These are phyloP conservation scores for Diorhabda elongata DNA, from an alignment of 1,140 invertebrate genomes.

Conservation along the genomic window DNA sequence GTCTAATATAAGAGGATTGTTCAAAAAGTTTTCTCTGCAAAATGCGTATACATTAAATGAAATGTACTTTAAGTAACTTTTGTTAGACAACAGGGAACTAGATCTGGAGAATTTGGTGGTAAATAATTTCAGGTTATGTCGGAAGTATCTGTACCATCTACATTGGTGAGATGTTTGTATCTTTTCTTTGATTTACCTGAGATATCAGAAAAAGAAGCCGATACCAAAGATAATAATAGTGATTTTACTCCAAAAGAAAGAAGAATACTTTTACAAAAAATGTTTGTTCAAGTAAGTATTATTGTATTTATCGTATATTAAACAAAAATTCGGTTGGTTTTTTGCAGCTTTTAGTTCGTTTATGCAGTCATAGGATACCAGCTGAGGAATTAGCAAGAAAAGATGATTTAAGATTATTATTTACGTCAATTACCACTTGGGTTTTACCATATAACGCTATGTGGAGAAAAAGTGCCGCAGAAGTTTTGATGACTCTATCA, in stretches of 20 bases:
- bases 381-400: conserved; percentile 94
- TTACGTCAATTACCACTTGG: conserved; percentile 93
- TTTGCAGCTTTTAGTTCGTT: conserved; percentile 79
- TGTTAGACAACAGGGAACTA: no score
- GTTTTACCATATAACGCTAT: conserved; percentile 88
- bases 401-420: conserved; percentile 92
- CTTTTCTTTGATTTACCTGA: conserved; percentile 96
- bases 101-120: no score
- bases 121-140: conserved; percentile 78
- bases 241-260: conserved; percentile 89
- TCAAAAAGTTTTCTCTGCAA: no score
- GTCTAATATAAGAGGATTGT: no score
- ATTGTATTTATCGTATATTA: neutral
- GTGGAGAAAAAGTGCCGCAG: conserved; percentile 95
- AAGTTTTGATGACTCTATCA: conserved; percentile 93
- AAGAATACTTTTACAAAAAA: conserved; percentile 89
- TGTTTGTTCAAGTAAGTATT: conserved; percentile 83
- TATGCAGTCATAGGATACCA: conserved; percentile 88
- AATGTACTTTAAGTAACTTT: no score
- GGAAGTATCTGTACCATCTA: conserved; percentile 90
- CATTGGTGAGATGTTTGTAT: conserved; percentile 97
- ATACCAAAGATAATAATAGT: conserved; percentile 67
- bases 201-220: conserved; percentile 75
- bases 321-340: conserved; percentile 18
- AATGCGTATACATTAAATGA: no score